Evolutionary conservation across 1,140 invertebrate species (phyloP), one percentile per base, ranked within the genome.

Genomic region (Sycophaga agraensis): DNA sequence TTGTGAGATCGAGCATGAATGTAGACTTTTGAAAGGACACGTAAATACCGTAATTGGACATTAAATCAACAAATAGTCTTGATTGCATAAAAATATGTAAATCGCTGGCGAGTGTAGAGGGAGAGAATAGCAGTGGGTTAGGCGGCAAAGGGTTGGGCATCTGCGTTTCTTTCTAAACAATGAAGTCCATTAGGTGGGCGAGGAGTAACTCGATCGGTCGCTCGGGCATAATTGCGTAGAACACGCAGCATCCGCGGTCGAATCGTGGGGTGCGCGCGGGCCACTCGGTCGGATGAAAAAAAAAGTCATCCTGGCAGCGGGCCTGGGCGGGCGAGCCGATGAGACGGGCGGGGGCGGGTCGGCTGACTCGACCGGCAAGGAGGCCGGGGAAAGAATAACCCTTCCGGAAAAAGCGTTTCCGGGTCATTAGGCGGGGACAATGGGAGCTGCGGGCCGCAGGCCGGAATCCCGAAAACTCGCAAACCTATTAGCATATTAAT

Each of bases 401-500:
- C 76, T 81, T 73, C 74, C 78, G 78, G 78, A 80, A 81, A 80
- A 80, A 80, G 73, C 73, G 68, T 79, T 80, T 77, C 72, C 76
- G 76, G 78, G 78, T 81, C 79, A 81, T 81, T 81, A 81, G 74
- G 67, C 72, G 62, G 53, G 66, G 66, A 79, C 79, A 79, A 81
- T 80, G 28, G 55, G 12, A n/a, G 28, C 51, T 5, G 37, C 11
- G 22, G 24, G n/a, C 17, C n/a, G 22, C 77, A 78, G 75, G 76
- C 73, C 67, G 72, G 74, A 78, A 78, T 80, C 76, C 31, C 61
- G 39, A 72, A 80, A 77, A 79, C 76, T 81, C 76, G 76, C 54
- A 74, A 77, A 79, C 78, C 79, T 81, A 81, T 81, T 81, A 81
- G 78, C 79, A 81, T 81, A 81, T 81, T 81, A 81, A 81, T 81